Conservation (phyloP, 2,797 vertebrate species). For the Lepidocolaptes lacrymiger region DNA sequence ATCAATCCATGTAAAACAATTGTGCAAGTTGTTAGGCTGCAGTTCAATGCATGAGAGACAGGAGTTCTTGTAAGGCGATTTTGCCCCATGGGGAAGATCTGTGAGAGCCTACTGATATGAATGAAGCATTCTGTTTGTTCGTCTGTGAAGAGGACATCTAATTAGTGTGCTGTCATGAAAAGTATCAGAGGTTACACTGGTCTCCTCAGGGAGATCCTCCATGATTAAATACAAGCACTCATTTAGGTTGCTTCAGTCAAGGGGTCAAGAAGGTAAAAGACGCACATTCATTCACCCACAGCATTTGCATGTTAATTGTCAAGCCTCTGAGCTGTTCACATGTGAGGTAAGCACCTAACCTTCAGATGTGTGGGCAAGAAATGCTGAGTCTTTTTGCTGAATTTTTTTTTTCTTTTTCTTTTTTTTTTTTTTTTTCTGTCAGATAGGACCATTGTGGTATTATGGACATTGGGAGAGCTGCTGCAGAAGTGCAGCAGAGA, state of each 20-base stretch:
- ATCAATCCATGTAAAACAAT: slow-evolving; percentile 12
- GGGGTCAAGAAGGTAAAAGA: slow-evolving; percentile 30
- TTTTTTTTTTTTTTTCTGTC: neutral
- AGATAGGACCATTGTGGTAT: neutral
- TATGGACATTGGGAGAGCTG: neutral
- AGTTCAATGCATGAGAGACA: neutral
- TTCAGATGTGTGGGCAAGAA: neutral
- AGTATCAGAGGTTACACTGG: neutral
- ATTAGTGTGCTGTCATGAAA: slow-evolving; percentile 24
- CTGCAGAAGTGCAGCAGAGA: neutral
- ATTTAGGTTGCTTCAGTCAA: slow-evolving; percentile 30
- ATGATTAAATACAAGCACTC: slow-evolving; percentile 25
- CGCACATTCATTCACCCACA: slow-evolving; percentile 13
- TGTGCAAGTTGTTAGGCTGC: neutral
- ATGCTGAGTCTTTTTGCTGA: neutral
- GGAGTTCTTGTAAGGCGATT: neutral
- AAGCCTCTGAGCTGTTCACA: neutral
- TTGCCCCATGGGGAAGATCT: neutral
- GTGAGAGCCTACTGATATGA: slow-evolving; percentile 3
- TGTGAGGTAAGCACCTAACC: neutral
- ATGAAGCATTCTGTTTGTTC: slow-evolving; percentile 22
- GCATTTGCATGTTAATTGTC: slow-evolving; percentile 24
- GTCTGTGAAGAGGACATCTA: slow-evolving; percentile 3
- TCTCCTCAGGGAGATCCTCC: slow-evolving; percentile 16
- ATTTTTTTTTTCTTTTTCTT: neutral